Evolutionary conservation across 2,797 vertebrate species (phyloP), one percentile per base, ranked within the genome.

Genomic region (Channa striata): DNA sequence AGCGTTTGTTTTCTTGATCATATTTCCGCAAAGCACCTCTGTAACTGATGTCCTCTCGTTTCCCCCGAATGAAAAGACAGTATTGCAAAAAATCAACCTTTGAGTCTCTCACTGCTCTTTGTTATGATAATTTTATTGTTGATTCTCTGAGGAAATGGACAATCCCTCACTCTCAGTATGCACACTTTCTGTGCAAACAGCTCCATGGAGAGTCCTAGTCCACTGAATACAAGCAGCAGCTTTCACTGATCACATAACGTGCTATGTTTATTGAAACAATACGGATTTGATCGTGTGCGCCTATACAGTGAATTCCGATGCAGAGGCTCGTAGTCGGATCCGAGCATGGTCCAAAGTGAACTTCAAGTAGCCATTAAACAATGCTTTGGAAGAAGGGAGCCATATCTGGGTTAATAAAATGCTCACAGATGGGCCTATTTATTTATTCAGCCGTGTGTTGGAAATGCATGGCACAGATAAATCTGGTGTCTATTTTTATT

Each of bases 51-150:
- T 84, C 74, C 73, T 80, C 77, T 63, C 61, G 46, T 81, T 85
- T 87, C 67, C 68, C 77, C 82, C 72, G 59, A 88, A 81, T 74
- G 81, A 84, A 89, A 87, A 84, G 80, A 85, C 74, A 82, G 79
- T 83, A 78, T 77, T 77, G 75, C 63, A 71, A 72, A 70, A 74
- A 87, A 85, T 84, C 80, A 86, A 91, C 89, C 89, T 89, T 87
- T 78, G 82, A 90, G 87, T 82, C 81, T 83, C 62, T 85, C 71
- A n/a, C 57, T 87, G 88, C 81, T 89, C 89, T 93, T 94, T 94
- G 91, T 94, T 89, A 93, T 93, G 92, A 92, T 93, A 93, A 93
- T 93, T 83, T 86, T 85, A 91, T 93, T 93, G 91, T 94, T 89
- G 86, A 89, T 92, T 90, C 88, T 85, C 80, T 47, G 88, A 90